Conservation (phyloP, 2,797 vertebrate genomes). For the Poeciliopsis turneri region DNA sequence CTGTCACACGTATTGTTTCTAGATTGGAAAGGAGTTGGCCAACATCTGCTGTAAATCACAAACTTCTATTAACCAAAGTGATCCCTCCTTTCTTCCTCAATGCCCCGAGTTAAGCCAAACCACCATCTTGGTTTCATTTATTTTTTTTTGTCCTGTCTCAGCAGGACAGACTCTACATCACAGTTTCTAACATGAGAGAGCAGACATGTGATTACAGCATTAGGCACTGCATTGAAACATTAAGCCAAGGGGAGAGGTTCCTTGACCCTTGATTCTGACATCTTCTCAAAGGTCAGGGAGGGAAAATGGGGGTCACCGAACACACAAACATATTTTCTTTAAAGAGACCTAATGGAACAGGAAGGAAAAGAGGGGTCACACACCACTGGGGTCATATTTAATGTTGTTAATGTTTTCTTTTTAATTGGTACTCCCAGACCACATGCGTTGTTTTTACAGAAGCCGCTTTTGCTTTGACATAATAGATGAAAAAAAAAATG, state of each 20-base stretch:
- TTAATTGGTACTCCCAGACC: constrained; percentile 30
- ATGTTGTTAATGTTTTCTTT: constrained; percentile 30
- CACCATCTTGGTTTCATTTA: constrained; percentile 33
- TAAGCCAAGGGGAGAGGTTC: constrained; percentile 50
- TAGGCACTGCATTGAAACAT: constrained; percentile 63
- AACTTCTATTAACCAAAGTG: constrained; percentile 59
- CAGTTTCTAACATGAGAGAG: constrained; percentile 32
- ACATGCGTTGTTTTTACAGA: not conserved
- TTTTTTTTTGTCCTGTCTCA: constrained; percentile 20
- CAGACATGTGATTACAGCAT: constrained; percentile 47
- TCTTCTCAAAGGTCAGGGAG: constrained; percentile 53
- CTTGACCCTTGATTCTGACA: constrained; percentile 29
- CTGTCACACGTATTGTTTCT: constrained; percentile 66
- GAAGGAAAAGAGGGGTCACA: constrained; percentile 29
- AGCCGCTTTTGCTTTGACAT: not conserved
- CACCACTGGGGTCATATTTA: constrained; percentile 37
- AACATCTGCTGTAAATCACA: constrained; percentile 71
- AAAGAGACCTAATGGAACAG: constrained; percentile 47
- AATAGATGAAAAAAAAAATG: not conserved
- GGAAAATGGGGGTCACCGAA: constrained; percentile 73
- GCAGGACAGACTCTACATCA: constrained; percentile 50
- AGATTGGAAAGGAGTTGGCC: constrained; percentile 65
- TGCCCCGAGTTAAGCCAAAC: constrained; percentile 49
- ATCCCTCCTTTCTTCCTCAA: constrained; percentile 41
- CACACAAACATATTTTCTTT: constrained; percentile 57